Percentiles rank a stretch among this genome's conserved stretches.
Conservation (phyloP, 2,113 vertebrate species). For the Anseranas semipalmata region DNA sequence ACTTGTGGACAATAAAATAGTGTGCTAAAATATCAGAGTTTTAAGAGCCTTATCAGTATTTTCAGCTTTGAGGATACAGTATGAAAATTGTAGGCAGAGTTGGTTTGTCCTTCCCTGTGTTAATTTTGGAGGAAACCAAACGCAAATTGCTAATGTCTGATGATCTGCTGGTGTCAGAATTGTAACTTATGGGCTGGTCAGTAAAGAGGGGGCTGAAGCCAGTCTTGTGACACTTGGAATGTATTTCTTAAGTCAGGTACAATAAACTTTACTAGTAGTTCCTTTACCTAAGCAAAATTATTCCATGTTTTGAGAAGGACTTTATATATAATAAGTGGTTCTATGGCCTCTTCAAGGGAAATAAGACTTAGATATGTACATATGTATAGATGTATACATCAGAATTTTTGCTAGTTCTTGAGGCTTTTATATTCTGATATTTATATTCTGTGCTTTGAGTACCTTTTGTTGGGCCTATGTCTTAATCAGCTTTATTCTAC, state of each 20-base stretch:
- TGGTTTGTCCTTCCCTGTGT: not conserved
- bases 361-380: not conserved
- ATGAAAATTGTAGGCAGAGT: not conserved
- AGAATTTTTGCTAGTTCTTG: not conserved
- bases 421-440: not conserved
- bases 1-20: not conserved
- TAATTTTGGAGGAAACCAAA: not conserved
- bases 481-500: not conserved
- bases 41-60: not conserved
- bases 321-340: not conserved
- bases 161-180: not conserved
- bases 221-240: not conserved
- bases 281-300: not conserved
- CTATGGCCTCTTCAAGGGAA: not conserved
- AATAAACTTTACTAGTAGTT: not conserved
- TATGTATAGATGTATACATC: not conserved
- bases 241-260: not conserved
- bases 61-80: not conserved
- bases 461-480: not conserved
- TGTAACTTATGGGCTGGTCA: not conserved
- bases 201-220: not conserved
- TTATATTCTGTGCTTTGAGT: not conserved
- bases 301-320: not conserved
- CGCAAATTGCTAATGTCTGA: not conserved
- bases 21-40: not conserved